These are phyloP conservation scores for Drosophila rubida DNA, from an alignment of 2,888 invertebrate species.

Conservation along the genomic window DNA sequence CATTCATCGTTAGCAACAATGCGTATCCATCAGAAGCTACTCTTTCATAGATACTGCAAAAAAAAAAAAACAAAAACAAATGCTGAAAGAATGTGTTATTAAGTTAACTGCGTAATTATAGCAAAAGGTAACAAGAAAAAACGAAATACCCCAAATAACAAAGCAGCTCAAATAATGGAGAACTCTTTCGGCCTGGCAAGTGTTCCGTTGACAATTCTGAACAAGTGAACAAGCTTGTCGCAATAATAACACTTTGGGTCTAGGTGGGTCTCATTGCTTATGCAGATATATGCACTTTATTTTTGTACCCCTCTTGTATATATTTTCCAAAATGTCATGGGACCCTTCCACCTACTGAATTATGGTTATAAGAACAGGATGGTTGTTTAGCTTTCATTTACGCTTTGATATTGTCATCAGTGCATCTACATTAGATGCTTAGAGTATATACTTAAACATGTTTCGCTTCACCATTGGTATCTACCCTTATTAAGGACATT, in stretches of 20 bases:
- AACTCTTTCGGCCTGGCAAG: slow-evolving; percentile 49
- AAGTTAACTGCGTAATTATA: slow-evolving; percentile 71
- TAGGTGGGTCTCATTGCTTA: too few species aligned
- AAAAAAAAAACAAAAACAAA: neutral
- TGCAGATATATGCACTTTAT: too few species aligned
- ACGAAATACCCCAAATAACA: neutral
- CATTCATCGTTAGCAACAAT: slow-evolving; percentile 19
- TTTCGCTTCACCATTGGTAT: too few species aligned
- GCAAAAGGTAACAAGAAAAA: slow-evolving; percentile 19
- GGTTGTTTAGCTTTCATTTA: too few species aligned
- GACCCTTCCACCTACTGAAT: too few species aligned
- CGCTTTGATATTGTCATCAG: slow-evolving; percentile 13
- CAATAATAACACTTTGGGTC: too few species aligned
- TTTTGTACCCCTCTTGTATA: too few species aligned
- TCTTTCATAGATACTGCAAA: too few species aligned
- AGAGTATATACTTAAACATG: slow-evolving; percentile 44
- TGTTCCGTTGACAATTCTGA: slow-evolving; percentile 69
- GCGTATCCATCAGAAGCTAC: slow-evolving; percentile 37
- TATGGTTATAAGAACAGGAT: too few species aligned
- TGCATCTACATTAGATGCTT: slow-evolving; percentile 28
- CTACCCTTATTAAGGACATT: slow-evolving; percentile 46
- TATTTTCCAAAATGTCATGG: too few species aligned
- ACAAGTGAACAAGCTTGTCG: too few species aligned
- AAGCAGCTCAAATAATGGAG: slow-evolving; percentile 11
- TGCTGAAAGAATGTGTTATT: slow-evolving; percentile 62